Evolutionary conservation across 2,888 invertebrate species (phyloP).

Genomic region (Noctua comes): DNA sequence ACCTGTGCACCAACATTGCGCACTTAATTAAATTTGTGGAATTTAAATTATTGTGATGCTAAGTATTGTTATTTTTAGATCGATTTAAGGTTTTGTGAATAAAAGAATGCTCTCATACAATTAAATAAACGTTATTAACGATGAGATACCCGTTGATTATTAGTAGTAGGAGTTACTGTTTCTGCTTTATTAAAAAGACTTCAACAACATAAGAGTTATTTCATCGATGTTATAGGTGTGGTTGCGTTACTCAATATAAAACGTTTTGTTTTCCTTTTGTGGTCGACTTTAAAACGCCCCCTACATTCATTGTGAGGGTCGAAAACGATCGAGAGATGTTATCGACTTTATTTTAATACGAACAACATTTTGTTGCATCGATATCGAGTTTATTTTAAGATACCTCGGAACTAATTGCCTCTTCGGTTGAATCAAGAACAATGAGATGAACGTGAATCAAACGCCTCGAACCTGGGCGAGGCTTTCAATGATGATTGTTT

Average conservation of each 20-base stretch:
- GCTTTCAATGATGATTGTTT: constrained; percentile 79
- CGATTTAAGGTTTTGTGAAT: not conserved
- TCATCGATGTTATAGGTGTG: constrained; percentile 63
- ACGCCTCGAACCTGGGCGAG: constrained; percentile 69
- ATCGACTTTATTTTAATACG: constrained; percentile 79
- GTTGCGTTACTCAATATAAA: constrained; percentile 61
- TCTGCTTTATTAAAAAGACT: constrained; percentile 32
- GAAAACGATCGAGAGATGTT: constrained; percentile 77
- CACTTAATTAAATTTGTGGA: constrained; percentile 19
- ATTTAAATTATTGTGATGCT: constrained; percentile 16
- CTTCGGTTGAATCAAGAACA: constrained; percentile 78
- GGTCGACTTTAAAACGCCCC: constrained; percentile 77
- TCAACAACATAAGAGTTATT: constrained; percentile 55
- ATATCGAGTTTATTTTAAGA: constrained; percentile 77
- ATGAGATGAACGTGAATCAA: constrained; percentile 76
- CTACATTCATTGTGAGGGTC: constrained; percentile 74
- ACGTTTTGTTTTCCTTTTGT: constrained; percentile 78
- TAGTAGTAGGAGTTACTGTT: not conserved
- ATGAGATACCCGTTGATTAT: not conserved
- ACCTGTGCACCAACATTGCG: constrained; percentile 17
- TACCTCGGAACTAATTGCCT: constrained; percentile 80
- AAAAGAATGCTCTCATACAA: not conserved
- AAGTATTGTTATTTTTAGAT: constrained; percentile 18
- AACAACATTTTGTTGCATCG: constrained; percentile 81
- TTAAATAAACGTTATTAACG: constrained; percentile 3